Conservation (phyloP, 2,797 vertebrate species). For the Pelodytes ibericus region DNA sequence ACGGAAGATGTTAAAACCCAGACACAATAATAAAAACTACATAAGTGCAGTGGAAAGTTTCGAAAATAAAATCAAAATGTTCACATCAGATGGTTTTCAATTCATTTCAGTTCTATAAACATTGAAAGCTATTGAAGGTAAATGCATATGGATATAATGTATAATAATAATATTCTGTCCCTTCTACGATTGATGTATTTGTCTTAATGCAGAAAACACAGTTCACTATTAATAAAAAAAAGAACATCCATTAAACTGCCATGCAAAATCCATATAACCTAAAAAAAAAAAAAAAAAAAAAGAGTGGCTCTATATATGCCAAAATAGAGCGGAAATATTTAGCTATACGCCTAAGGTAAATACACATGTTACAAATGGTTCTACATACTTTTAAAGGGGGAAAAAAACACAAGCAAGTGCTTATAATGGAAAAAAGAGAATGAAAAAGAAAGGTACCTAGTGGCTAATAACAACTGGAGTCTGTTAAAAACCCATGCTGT, state of each 20-base stretch:
- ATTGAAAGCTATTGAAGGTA: no score
- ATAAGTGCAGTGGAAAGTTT: no score
- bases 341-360: not conserved
- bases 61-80: no score
- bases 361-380: slow-evolving; percentile 1
- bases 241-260: not conserved
- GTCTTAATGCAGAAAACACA: no score
- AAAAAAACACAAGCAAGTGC: slow-evolving; percentile 26
- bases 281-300: not conserved
- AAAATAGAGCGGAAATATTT: not conserved
- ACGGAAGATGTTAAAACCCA: no score
- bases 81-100: no score
- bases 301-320: not conserved
- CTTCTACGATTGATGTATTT: no score
- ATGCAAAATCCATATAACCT: not conserved
- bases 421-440: slow-evolving; percentile 34
- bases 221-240: not conserved
- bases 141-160: no score
- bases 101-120: no score
- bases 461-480: slow-evolving; percentile 46
- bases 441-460: slow-evolving; percentile 37
- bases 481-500: slow-evolving; percentile 49
- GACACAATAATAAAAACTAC: no score
- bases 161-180: no score
- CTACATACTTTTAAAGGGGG: slow-evolving; percentile 20